Evolutionary conservation across 2,797 vertebrate genomes (phyloP).

Genomic region (Platyrinchus mystaceus): DNA sequence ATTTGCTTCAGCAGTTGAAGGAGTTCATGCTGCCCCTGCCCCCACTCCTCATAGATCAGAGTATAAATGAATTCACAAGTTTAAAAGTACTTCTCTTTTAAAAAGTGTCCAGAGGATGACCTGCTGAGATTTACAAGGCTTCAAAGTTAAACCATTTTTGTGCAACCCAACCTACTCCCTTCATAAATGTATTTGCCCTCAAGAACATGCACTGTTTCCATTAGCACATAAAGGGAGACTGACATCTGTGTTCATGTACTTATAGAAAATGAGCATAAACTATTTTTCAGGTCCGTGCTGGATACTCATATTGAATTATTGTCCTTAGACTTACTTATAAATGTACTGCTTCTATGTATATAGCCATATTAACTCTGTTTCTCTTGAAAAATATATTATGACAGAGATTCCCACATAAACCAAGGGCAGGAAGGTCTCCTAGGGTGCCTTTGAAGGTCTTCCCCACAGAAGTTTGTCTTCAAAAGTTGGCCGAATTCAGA

Average conservation of each 20-base stretch:
- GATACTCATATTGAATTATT: neutral
- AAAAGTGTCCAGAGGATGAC: neutral
- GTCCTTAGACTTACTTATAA: neutral
- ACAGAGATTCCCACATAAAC: neutral
- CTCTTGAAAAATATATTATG: neutral
- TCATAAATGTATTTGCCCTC: neutral
- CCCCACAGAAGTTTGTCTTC: neutral
- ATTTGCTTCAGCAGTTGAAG: neutral
- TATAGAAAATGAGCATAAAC: neutral
- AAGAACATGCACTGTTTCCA: neutral
- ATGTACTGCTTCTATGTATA: neutral
- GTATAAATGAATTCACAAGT: neutral
- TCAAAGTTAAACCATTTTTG: neutral
- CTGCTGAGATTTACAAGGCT: neutral
- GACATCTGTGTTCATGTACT: neutral
- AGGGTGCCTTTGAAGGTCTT: conserved; percentile 16
- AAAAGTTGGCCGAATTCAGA: neutral
- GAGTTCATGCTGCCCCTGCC: neutral
- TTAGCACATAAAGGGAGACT: neutral
- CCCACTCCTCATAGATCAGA: neutral
- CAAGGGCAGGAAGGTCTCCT: neutral
- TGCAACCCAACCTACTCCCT: neutral
- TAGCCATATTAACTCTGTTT: neutral
- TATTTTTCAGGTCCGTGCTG: neutral
- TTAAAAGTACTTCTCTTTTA: neutral